Evolutionary conservation across 2,113 vertebrate species (phyloP).

Genomic region (Poecilia latipinna): DNA sequence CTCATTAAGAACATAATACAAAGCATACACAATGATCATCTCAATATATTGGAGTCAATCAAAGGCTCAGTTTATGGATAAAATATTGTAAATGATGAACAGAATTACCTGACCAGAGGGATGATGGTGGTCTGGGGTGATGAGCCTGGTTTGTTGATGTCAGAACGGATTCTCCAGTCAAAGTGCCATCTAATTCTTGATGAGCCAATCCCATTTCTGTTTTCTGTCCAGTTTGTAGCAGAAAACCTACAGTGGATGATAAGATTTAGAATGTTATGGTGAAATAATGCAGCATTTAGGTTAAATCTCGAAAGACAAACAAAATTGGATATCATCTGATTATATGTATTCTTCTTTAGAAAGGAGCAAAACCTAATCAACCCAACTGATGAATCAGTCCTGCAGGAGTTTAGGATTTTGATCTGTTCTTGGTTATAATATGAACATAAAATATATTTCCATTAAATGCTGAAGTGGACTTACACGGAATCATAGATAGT

Average conservation of each 20-base stretch:
- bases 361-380: no score
- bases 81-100: neutral
- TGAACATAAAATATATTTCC: neutral
- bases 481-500: fast-evolving
- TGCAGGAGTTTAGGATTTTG: neutral
- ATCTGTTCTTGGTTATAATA: neutral
- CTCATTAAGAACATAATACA: neutral
- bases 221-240: slow-evolving; percentile 5
- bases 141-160: slow-evolving; percentile 31
- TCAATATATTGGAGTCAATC: neutral
- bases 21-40: neutral
- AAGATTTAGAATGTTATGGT: neutral
- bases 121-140: slow-evolving; percentile 47
- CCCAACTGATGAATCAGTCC: neutral
- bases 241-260: neutral
- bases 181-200: neutral
- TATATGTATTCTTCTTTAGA: no score
- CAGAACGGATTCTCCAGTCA: slow-evolving; percentile 38
- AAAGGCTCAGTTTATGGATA: neutral
- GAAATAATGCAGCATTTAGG: neutral
- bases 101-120: slow-evolving; percentile 32
- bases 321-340: neutral
- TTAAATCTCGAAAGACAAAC: neutral
- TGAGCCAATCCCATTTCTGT: neutral
- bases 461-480: neutral